Conservation (phyloP, 2,888 invertebrate genomes). For the Thera obeliscata region DNA sequence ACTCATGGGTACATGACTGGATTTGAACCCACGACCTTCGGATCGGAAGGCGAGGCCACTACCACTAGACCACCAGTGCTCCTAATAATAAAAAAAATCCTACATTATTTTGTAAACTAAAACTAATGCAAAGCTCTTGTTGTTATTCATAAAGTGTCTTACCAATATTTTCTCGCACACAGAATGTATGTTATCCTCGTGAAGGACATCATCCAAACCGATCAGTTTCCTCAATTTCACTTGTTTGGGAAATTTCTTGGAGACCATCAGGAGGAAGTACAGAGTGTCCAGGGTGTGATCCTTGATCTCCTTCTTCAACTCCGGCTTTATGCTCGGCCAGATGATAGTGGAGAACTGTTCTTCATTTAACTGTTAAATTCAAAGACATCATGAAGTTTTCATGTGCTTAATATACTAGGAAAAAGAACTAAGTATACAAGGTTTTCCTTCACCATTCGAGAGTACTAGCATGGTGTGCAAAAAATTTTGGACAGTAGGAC, state of each 20-base stretch:
- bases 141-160: conserved; percentile 48
- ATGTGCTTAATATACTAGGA: background rate
- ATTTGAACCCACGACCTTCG: no score
- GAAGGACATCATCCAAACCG: conserved; percentile 83
- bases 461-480: no score
- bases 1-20: no score
- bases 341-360: conserved; percentile 82
- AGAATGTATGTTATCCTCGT: conserved; percentile 82
- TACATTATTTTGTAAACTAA: background rate
- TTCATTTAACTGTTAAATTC: conserved; percentile 72
- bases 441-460: no score
- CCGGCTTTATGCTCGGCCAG: conserved; percentile 85
- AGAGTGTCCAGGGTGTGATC: conserved; percentile 88
- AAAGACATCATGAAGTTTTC: background rate
- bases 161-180: conserved; percentile 87
- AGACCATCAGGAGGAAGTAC: conserved; percentile 83
- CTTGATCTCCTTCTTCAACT: conserved; percentile 85
- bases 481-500: no score
- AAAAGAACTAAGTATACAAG: no score
- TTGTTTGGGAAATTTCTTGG: conserved; percentile 73
- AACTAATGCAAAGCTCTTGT: background rate
- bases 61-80: no score
- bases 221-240: conserved; percentile 84
- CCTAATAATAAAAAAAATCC: no score
- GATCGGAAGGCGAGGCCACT: no score